A percentile compares a stretch with the other conserved stretches of the same genome.
Conservation (phyloP, 2,888 invertebrate species). For the Fragum whitleyi region DNA sequence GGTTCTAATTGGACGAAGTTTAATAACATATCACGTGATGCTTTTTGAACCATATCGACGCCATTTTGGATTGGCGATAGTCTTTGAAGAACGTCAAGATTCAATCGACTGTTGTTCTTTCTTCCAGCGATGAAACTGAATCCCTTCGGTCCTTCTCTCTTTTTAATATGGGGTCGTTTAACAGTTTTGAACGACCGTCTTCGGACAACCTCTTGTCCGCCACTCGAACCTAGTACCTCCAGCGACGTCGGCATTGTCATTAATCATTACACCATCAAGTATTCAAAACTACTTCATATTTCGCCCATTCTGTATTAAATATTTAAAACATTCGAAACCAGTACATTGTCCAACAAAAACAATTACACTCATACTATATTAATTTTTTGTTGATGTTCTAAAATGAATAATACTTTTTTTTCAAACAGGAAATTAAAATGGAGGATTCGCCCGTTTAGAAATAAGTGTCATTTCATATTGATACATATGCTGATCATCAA, state of each 20-base stretch:
- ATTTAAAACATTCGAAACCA: too few relatives aligned
- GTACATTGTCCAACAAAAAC: too few relatives aligned
- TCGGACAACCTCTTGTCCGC: conserved; percentile 31
- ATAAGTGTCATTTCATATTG: not conserved
- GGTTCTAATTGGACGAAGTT: conserved; percentile 75
- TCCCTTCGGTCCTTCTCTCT: conserved; percentile 27
- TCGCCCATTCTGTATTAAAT: not conserved
- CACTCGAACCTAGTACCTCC: not conserved
- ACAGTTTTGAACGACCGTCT: conserved; percentile 58
- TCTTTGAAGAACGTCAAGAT: conserved; percentile 74
- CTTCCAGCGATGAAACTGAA: conserved; percentile 25
- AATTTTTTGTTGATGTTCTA: too few relatives aligned
- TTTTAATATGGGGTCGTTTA: conserved; percentile 48
- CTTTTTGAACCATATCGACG: conserved; percentile 76
- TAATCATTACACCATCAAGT: too few relatives aligned
- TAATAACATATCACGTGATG: conserved; percentile 78
- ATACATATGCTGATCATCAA: not conserved
- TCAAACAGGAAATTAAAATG: too few relatives aligned
- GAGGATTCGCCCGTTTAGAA: too few relatives aligned
- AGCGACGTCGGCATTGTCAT: conserved; percentile 13
- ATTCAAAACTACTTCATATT: too few relatives aligned
- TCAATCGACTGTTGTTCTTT: conserved; percentile 50
- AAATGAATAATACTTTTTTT: too few relatives aligned
- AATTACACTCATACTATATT: too few relatives aligned
- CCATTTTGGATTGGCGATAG: conserved; percentile 77